These are phyloP conservation scores for Cyclina sinensis DNA, from an alignment of 1,140 invertebrate genomes.

Conservation along the genomic window DNA sequence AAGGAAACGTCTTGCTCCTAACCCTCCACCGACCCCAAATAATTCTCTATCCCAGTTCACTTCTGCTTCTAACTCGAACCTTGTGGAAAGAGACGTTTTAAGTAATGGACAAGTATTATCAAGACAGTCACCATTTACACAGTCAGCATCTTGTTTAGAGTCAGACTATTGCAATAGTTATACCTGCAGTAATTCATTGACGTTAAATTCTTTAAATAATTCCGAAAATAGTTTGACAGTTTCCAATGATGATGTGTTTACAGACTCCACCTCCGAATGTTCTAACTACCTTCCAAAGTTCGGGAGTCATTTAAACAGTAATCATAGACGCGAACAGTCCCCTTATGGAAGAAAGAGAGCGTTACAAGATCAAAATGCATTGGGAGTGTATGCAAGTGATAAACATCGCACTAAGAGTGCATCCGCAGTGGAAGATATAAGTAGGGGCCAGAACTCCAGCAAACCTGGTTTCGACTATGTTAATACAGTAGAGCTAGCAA, in stretches of 20 bases:
- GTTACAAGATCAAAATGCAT: constrained; percentile 13
- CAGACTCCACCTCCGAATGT: constrained; percentile 46
- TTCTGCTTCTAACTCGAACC: constrained; percentile 43
- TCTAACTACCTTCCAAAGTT: constrained; percentile 31
- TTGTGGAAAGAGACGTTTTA: neutral
- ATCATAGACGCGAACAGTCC: constrained; percentile 9
- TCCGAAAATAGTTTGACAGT: constrained; percentile 60
- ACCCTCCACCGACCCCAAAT: neutral
- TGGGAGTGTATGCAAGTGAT: constrained; percentile 21
- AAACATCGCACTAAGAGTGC: constrained; percentile 59
- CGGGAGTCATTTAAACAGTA: neutral
- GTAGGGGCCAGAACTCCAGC: neutral
- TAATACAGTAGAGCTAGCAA: constrained; percentile 51
- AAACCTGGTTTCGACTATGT: constrained; percentile 33
- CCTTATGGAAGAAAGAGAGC: constrained; percentile 23
- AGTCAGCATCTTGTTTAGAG: constrained; percentile 56
- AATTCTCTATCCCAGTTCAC: neutral
- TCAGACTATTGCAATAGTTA: constrained; percentile 19
- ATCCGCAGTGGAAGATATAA: constrained; percentile 58
- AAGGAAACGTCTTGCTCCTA: constrained; percentile 29
- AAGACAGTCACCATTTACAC: constrained; percentile 29
- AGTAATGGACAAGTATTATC: constrained; percentile 17
- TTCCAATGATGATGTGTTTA: constrained; percentile 66
- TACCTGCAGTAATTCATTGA: constrained; percentile 7
- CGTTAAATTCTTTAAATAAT: constrained; percentile 57